Conservation (phyloP, 2,113 vertebrate genomes). For the Pachycephala philippinensis region DNA sequence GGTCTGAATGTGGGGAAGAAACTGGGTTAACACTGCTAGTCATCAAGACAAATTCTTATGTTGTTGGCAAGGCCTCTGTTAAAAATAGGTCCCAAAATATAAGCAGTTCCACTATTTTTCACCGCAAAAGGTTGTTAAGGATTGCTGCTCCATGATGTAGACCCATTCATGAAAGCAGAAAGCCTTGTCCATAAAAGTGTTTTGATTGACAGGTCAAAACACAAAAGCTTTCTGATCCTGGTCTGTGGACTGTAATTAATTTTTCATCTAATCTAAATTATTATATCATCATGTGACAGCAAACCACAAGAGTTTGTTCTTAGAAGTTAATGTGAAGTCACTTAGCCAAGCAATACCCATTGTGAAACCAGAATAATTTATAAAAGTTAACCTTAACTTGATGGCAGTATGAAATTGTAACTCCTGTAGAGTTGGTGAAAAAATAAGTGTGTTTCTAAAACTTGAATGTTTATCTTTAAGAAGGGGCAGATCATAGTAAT, state of each 20-base stretch:
- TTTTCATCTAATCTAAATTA: constrained; percentile 39
- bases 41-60: not conserved
- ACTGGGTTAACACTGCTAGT: not conserved
- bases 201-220: not conserved
- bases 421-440: not conserved
- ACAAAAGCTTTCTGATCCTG: constrained; percentile 21
- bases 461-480: not conserved
- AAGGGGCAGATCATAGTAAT: not conserved
- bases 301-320: constrained; percentile 32
- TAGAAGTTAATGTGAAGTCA: constrained; percentile 37
- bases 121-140: not conserved
- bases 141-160: not conserved
- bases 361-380: constrained; percentile 58
- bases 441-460: not conserved
- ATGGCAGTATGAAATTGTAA: constrained; percentile 24
- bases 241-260: constrained; percentile 25
- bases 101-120: not conserved
- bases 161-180: not conserved
- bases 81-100: not conserved
- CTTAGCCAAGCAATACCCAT: constrained; percentile 50
- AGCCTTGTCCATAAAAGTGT: not conserved
- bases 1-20: not conserved
- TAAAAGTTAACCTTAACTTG: constrained; percentile 53
- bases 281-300: constrained; percentile 29
- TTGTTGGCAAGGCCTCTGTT: not conserved